A percentile compares a stretch with the other conserved stretches of the same genome.
Evolutionary conservation across 1,140 invertebrate species (phyloP).

Genomic region (Cephus cinctus): DNA sequence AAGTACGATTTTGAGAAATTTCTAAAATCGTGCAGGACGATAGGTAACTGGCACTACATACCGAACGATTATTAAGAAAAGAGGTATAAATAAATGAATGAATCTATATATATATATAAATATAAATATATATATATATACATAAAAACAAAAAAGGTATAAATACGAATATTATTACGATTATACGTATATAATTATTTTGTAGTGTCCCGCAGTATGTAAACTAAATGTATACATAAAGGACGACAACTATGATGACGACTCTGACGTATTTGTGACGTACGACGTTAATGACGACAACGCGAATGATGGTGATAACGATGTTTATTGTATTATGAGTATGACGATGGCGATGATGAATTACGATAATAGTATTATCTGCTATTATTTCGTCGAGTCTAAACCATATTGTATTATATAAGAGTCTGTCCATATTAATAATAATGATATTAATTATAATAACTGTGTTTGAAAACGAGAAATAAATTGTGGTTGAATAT

Average conservation of each 20-base stretch:
- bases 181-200: conserved; percentile 51
- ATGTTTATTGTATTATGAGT: conserved; percentile 34
- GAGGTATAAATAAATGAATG: conserved; percentile 48
- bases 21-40: conserved; percentile 22
- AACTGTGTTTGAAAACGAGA: conserved; percentile 59
- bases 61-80: conserved; percentile 39
- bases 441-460: conserved; percentile 57
- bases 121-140: conserved; percentile 38
- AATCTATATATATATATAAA: conserved; percentile 32
- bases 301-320: conserved; percentile 11
- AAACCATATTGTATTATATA: conserved; percentile 59
- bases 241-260: too few relatives aligned
- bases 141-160: conserved; percentile 36
- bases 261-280: conserved; percentile 29
- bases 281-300: conserved; percentile 32
- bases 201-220: conserved; percentile 55
- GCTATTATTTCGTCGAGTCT: conserved; percentile 55
- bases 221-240: conserved; percentile 53
- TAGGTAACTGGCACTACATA: conserved; percentile 38
- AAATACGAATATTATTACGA: conserved; percentile 40
- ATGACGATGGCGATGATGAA: conserved; percentile 33
- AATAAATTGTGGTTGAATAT: conserved; percentile 60
- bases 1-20: conserved; percentile 10
- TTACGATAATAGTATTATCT: conserved; percentile 56
- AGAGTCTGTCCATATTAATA: conserved; percentile 58